These are phyloP conservation scores for Pollenia angustigena DNA, from an alignment of 2,888 invertebrate species.

Conservation along the genomic window DNA sequence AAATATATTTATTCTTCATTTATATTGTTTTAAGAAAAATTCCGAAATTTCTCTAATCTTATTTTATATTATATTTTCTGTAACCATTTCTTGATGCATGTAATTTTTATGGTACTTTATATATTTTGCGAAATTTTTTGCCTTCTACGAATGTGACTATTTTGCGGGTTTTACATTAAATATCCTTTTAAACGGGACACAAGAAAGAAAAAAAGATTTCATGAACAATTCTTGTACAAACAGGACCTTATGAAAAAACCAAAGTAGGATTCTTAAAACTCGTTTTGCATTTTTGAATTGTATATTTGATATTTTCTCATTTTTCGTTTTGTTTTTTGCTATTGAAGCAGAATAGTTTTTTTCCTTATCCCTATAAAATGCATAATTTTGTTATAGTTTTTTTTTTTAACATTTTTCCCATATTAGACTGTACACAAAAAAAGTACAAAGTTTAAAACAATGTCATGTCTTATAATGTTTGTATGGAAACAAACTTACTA, in stretches of 20 bases:
- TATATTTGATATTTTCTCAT: slow-evolving; percentile 44
- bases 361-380: slow-evolving; percentile 25
- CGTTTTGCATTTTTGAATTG: slow-evolving; percentile 57
- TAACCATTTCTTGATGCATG: slow-evolving; percentile 22
- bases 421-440: neutral
- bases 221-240: slow-evolving; percentile 3
- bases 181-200: slow-evolving; percentile 1
- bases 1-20: slow-evolving; percentile 44
- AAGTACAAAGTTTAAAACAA: slow-evolving; percentile 62
- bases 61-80: neutral
- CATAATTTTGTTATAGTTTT: slow-evolving; percentile 58
- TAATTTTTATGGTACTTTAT: slow-evolving; percentile 19
- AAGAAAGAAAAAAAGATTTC: neutral
- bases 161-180: slow-evolving; percentile 20
- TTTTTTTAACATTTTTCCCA: neutral
- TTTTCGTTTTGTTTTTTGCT: slow-evolving; percentile 32
- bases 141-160: neutral
- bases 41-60: slow-evolving; percentile 6
- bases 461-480: slow-evolving; percentile 59
- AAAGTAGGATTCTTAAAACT: slow-evolving; percentile 54
- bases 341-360: slow-evolving; percentile 51
- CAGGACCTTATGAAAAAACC: neutral
- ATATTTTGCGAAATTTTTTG: neutral
- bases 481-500: slow-evolving; percentile 22
- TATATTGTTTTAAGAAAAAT: slow-evolving; percentile 18